Evolutionary conservation across 2,888 invertebrate species (phyloP).

Genomic region (Ctenicera cuprea): DNA sequence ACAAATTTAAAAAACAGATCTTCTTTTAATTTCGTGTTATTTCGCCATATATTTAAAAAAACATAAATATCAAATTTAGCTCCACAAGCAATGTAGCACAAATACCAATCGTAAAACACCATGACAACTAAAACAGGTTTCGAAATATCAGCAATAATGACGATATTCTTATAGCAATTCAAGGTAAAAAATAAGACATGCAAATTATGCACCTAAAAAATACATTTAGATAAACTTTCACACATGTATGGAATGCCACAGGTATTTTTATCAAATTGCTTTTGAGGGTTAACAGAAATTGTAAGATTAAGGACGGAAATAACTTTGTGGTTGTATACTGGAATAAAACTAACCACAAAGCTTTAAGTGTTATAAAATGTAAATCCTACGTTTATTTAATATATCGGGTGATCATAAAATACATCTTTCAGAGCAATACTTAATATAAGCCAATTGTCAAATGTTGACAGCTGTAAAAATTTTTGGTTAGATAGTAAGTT

Average conservation of each 20-base stretch:
- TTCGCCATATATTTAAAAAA: too few relatives aligned
- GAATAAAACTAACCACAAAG: too few relatives aligned
- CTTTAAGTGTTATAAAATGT: too few relatives aligned
- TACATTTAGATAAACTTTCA: slow-evolving; percentile 8
- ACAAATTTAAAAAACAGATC: too few relatives aligned
- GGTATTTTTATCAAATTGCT: neutral
- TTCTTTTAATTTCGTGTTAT: too few relatives aligned
- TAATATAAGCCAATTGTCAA: too few relatives aligned
- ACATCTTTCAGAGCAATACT: too few relatives aligned
- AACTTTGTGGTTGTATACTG: neutral
- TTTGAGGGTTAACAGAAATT: neutral
- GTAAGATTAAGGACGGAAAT: neutral
- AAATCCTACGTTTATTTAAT: too few relatives aligned
- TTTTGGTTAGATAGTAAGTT: too few relatives aligned
- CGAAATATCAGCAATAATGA: slow-evolving; percentile 15
- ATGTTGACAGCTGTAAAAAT: too few relatives aligned
- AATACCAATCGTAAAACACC: too few relatives aligned
- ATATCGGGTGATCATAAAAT: too few relatives aligned
- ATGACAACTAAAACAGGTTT: slow-evolving; percentile 18
- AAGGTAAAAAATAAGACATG: slow-evolving; percentile 24
- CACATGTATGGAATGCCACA: neutral
- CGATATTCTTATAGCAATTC: slow-evolving; percentile 14
- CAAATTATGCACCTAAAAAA: slow-evolving; percentile 16
- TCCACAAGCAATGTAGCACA: slow-evolving; percentile 3
- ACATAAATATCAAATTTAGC: neutral